Percentiles rank a stretch among this genome's conserved stretches.
Evolutionary conservation across 1,140 invertebrate genomes (phyloP).

Genomic region (Sycobia sp.): DNA sequence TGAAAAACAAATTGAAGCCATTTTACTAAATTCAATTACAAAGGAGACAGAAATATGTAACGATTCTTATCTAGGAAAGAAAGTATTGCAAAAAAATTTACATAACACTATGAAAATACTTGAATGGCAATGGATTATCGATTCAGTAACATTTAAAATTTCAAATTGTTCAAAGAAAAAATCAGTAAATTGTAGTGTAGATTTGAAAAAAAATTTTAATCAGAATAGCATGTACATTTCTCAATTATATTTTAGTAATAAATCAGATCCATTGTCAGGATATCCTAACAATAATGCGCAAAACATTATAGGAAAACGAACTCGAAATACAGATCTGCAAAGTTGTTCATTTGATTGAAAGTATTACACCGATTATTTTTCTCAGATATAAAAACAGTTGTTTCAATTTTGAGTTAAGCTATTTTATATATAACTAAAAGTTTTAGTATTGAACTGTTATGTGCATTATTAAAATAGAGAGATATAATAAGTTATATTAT

Average conservation of each 20-base stretch:
- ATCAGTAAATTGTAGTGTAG: slow-evolving; percentile 10
- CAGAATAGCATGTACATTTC: slow-evolving; percentile 21
- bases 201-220: slow-evolving; percentile 33
- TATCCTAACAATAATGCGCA: slow-evolving; percentile 40
- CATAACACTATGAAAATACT: slow-evolving; percentile 35
- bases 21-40: slow-evolving; percentile 24
- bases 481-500: slow-evolving; percentile 28
- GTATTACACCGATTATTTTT: slow-evolving; percentile 47
- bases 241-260: slow-evolving; percentile 11
- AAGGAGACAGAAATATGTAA: slow-evolving; percentile 24
- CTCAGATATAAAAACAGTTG: slow-evolving; percentile 42
- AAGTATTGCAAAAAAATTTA: slow-evolving; percentile 23
- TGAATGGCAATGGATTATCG: slow-evolving; percentile 61
- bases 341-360: slow-evolving; percentile 45
- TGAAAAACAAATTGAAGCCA: slow-evolving; percentile 26
- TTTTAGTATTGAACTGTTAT: no score
- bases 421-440: background rate
- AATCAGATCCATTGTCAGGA: slow-evolving; percentile 31
- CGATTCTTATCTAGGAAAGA: slow-evolving; percentile 29
- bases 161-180: slow-evolving; percentile 47
- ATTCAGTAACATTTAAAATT: slow-evolving; percentile 60
- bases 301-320: slow-evolving; percentile 48
- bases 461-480: slow-evolving; percentile 3
- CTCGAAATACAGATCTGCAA: slow-evolving; percentile 41
- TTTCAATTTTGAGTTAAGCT: slow-evolving; percentile 10